Evolutionary conservation across 64 coral and sea anemone species (phyloP), one percentile per base, ranked within the genome.

Genomic region (Stichodactyla mertensii): DNA sequence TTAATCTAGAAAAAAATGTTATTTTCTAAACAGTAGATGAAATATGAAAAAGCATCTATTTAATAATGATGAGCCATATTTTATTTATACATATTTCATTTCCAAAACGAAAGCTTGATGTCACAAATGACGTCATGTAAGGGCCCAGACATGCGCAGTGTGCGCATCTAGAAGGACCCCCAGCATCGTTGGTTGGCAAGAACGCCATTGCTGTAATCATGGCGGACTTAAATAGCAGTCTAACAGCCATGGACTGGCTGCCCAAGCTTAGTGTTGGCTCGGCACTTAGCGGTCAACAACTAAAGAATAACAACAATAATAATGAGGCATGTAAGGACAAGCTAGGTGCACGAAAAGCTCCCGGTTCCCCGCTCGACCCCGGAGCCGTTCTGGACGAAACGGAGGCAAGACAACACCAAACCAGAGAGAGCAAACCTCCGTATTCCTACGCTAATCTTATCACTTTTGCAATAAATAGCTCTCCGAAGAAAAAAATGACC

Each of bases 181-280:
- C 96, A 70, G 93, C 97, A 95, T 87, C 82, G 92, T 52, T 82
- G 92, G 97, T 99, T 94, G 93, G 92, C 93, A 95, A 94, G 97
- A 92, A 99, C 97, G 97, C 97, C 93, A 99, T 95, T 94, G 88
- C 80, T 89, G 87, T 28, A 87, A 95, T 95, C 82, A 99, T 99
- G 97, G 97, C 97, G 88, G 97, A 99, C 71, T 88, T 99, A 64
- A 99, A 99, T 26, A 99, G 93, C 66, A 99, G 97, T 88, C 86
- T 95, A 64, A 99, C 97, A 91, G 93, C 97, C 77, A 99, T 99
- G 97, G 97, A 99, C 90, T 99, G 97, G 97, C 91, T 99, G 84
- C 97, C 97, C 10, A 99, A 99, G 84, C 93, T 99, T 36, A 94
- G 87, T 71, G 97, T 99, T 86, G 97, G 97, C 24, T 87, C 61